Conservation (phyloP, 2,888 invertebrate genomes). For the Lamproptera curius region DNA sequence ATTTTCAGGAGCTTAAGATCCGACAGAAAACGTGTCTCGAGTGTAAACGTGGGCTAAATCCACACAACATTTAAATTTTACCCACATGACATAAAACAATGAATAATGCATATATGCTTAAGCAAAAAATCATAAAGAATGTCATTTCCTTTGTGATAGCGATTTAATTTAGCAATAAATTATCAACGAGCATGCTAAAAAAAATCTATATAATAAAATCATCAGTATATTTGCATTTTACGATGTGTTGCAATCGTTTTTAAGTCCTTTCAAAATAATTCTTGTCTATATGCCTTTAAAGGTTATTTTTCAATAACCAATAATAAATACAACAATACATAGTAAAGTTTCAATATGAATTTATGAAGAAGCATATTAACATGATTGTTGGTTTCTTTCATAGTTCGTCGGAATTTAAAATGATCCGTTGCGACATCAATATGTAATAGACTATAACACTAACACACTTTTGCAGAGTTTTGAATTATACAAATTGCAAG, state of each 20-base stretch:
- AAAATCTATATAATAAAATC: neutral
- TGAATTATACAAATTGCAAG: neutral
- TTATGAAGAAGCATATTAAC: neutral
- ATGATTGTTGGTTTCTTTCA: neutral
- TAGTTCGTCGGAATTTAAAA: neutral
- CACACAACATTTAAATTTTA: too few relatives aligned
- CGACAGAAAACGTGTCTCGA: too few relatives aligned
- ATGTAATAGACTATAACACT: neutral
- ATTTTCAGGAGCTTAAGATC: too few relatives aligned
- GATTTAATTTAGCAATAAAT: conserved; percentile 1
- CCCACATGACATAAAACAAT: too few relatives aligned
- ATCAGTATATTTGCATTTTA: conserved; percentile 5
- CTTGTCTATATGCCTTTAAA: neutral
- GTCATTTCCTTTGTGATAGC: neutral
- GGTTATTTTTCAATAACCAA: neutral
- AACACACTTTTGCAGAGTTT: neutral
- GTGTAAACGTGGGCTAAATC: too few relatives aligned
- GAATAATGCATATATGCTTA: too few relatives aligned
- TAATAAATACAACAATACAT: neutral
- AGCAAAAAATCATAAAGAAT: neutral
- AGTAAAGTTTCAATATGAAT: neutral
- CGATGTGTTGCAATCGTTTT: neutral
- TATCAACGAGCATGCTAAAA: conserved; percentile 4
- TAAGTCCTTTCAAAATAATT: neutral
- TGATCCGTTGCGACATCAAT: neutral